Evolutionary conservation across 2,888 invertebrate species (phyloP).

Genomic region (Sympetrum striolatum): DNA sequence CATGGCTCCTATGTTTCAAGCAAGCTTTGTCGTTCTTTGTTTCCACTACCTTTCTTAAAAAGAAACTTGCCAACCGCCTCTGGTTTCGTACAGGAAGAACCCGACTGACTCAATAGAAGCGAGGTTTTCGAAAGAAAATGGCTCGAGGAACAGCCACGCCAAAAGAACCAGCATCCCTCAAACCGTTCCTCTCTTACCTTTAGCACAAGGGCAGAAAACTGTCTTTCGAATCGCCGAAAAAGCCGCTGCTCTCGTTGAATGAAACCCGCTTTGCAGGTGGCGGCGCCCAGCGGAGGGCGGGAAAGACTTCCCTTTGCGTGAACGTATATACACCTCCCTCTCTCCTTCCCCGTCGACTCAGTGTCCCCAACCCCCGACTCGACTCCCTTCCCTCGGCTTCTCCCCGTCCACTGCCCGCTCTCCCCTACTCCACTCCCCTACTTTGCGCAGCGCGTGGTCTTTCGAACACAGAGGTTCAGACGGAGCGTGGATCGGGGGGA

Average conservation of each 20-base stretch:
- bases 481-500: background rate
- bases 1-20: too few species aligned
- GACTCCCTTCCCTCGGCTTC: background rate
- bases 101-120: too few species aligned
- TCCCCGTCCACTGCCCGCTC: background rate
- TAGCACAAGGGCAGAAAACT: too few species aligned
- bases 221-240: background rate
- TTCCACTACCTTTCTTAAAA: too few species aligned
- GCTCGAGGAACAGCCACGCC: too few species aligned
- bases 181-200: too few species aligned
- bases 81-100: too few species aligned
- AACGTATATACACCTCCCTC: background rate
- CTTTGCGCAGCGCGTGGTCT: background rate
- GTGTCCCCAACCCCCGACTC: background rate
- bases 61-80: too few species aligned
- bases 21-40: too few species aligned
- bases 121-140: too few species aligned
- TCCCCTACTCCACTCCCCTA: background rate
- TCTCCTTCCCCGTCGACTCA: background rate
- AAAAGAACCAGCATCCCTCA: too few species aligned
- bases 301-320: background rate
- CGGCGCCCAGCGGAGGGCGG: constrained; percentile 12
- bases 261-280: constrained; percentile 20
- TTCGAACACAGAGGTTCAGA: background rate
- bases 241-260: background rate